Percentiles rank a stretch among this genome's conserved stretches.
Evolutionary conservation across 2,113 vertebrate genomes (phyloP).

Genomic region (Stegostoma tigrinum): DNA sequence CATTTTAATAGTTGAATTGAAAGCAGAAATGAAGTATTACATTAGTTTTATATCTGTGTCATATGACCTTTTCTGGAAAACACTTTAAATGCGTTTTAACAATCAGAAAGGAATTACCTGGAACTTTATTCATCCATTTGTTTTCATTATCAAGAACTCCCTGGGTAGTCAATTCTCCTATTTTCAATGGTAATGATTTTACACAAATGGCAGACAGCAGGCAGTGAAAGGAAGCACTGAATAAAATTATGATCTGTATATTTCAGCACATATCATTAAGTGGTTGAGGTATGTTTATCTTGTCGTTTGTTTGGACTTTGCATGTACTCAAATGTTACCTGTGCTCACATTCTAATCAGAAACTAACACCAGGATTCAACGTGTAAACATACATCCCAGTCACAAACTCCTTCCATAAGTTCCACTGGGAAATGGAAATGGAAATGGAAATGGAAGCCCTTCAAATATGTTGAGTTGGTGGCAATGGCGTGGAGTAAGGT

Average conservation of each 20-base stretch:
- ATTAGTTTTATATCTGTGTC: background rate
- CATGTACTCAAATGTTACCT: background rate
- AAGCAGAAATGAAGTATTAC: background rate
- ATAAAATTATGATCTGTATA: background rate
- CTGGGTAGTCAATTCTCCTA: background rate
- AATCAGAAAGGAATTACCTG: background rate
- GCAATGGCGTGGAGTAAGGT: background rate
- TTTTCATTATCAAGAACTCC: background rate
- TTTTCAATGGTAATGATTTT: background rate
- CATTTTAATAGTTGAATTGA: background rate
- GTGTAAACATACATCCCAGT: background rate
- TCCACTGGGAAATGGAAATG: background rate
- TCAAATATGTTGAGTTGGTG: background rate
- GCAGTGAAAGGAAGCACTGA: background rate
- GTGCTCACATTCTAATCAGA: background rate
- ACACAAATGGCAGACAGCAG: background rate
- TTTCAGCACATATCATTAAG: background rate
- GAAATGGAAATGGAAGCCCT: background rate
- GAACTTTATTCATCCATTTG: background rate
- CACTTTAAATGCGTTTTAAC: background rate
- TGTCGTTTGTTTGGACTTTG: background rate
- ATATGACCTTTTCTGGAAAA: background rate
- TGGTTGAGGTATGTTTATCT: background rate
- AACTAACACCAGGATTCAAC: background rate
- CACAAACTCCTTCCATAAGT: background rate